A percentile compares a stretch with the other conserved stretches of the same genome.
Evolutionary conservation across 2,113 vertebrate species (phyloP).

Genomic region (Emydura subglobosa): DNA sequence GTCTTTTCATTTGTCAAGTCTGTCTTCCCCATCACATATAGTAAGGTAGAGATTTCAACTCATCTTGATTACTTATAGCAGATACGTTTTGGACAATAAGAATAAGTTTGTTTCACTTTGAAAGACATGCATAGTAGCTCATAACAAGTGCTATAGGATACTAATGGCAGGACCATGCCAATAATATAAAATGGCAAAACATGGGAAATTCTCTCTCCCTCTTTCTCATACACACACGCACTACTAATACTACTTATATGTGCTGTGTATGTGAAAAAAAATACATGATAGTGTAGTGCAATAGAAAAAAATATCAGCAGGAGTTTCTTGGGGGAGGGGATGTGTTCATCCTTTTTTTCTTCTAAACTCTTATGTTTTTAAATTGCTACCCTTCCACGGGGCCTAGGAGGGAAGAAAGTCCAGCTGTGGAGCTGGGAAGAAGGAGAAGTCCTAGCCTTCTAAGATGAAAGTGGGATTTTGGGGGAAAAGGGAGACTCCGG

Average conservation of each 20-base stretch:
- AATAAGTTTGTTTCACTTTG: conserved; percentile 32
- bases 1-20: conserved; percentile 69
- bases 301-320: not conserved
- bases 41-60: conserved; percentile 52
- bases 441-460: not conserved
- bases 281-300: not conserved
- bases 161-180: not conserved
- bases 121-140: not conserved
- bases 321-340: not conserved
- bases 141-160: not conserved
- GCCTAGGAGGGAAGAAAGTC: not conserved
- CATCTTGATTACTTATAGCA: conserved; percentile 52
- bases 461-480: not conserved
- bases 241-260: not conserved
- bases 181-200: not conserved
- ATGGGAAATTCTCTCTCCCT: not conserved
- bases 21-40: conserved; percentile 43
- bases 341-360: not conserved
- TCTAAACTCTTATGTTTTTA: not conserved
- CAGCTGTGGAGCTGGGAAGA: not conserved
- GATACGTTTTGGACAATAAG: conserved; percentile 20
- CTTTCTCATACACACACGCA: not conserved
- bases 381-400: not conserved
- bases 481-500: not conserved
- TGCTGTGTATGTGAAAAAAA: not conserved